These are phyloP conservation scores for Notocelia uddmanniana DNA, from an alignment of 2,888 invertebrate species.

Conservation along the genomic window DNA sequence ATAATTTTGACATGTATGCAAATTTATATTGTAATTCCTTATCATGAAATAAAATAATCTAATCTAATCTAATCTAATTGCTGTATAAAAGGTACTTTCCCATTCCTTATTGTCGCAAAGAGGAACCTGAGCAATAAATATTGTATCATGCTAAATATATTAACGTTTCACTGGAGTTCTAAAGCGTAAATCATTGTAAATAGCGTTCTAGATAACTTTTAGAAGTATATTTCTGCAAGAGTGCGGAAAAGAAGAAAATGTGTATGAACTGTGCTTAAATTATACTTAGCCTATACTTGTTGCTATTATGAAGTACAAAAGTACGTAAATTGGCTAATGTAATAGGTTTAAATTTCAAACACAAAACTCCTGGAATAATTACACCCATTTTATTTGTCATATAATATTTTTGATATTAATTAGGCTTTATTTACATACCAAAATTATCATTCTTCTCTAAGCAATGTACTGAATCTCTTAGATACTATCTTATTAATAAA, in stretches of 20 bases:
- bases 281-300: not conserved
- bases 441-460: too few relatives aligned
- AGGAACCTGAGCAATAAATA: conserved; percentile 29
- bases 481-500: too few relatives aligned
- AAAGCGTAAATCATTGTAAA: not conserved
- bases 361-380: too few relatives aligned
- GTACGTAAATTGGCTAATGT: not conserved
- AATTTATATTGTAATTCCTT: too few relatives aligned
- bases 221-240: not conserved
- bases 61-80: too few relatives aligned
- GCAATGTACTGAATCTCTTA: too few relatives aligned
- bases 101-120: conserved; percentile 28
- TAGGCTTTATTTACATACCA: too few relatives aligned
- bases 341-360: too few relatives aligned
- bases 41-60: too few relatives aligned
- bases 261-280: not conserved
- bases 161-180: not conserved
- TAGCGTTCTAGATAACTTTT: not conserved
- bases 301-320: not conserved
- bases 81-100: conserved; percentile 45
- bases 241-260: not conserved
- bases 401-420: too few relatives aligned
- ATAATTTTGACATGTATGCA: too few relatives aligned
- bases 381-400: too few relatives aligned
- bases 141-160: conserved; percentile 17